Base-by-base conservation (phyloP, 2,797 vertebrate species). In the Calcarius lapponicus region DNA sequence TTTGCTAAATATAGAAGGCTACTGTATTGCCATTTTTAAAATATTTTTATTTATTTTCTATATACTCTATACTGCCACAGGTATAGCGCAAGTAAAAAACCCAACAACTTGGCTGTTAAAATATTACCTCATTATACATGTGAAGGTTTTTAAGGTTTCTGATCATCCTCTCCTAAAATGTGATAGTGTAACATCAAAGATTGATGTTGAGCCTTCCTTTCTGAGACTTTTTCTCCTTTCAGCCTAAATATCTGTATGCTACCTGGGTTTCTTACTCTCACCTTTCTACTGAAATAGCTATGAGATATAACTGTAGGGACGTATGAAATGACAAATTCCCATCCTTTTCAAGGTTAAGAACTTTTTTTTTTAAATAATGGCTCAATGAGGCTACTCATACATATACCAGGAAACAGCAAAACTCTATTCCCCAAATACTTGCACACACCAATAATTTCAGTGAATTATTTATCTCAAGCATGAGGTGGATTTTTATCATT, bases 401-500 rank as follows among this genome's bases (percentile, higher is more conserved):
- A 42, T 85, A 38, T 42, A 43, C 28, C 18, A 67, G 48, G 60
- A 92, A 80, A 57, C 0, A 36, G 43, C 19, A 90, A 86, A 94
- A 80, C 34, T 36, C 12, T 80, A 45, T 86, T 81, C 62, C 48
- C 34, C 17, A 85, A 92, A 92, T 74, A 57, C 38, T 82, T 85
- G 15, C 61, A 91, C 29, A 31, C 19, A 83, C 19, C 29, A 64
- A 34, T 86, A 89, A 51, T 80, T 92, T 60, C 25, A 45, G 43
- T 45, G 58, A 66, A 79, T 90, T 95, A 86, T 92, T 93, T 92
- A 71, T 89, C 70, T 94, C 42, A 82, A 67, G 54, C 70, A 43
- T 58, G 54, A 80, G 50, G 67, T 81, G 45, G 38, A 93, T 84
- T 91, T 94, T 95, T 90, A 67, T 81, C 65, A 62, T 88, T 94